Evolutionary conservation across 2,888 invertebrate genomes (phyloP), one percentile per base, ranked within the genome.

Genomic region (Temnothorax ravouxi): DNA sequence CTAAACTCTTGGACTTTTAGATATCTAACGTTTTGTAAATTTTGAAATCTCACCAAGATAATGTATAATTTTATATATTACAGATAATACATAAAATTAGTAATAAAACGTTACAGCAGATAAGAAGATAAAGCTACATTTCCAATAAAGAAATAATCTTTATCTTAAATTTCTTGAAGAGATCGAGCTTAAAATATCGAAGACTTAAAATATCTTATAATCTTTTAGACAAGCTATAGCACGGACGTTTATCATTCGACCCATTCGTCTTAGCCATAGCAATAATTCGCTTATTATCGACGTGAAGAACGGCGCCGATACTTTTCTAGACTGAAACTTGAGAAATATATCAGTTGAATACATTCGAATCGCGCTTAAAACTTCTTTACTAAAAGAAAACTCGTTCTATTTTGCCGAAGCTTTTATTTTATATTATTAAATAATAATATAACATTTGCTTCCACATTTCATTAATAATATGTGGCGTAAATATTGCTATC

Each of bases 241-340:
- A 13, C 3, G 15, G 13, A 67, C 38, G 15, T 69, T 52, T 66
- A 21, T 66, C 41, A 25, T 41, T 56, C 47, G 13, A 67, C 11
- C 25, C 41, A 29, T 66, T 71, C 54, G 15, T 69, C 44, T 66
- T 71, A 54, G 13, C 18, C 21, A 6, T 38, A 34, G 34, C n/a
- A 56, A 38, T 38, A 66, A 77, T 77, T 77, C 41, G 41, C n/a
- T 44, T 67, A 41, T 76, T 77, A 67, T 67, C 25, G 29, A 29
- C n/a, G 2, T 52, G 21, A 9, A 62, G n/a, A 47, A 61, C 38
- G 38, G 21, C 25, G 62, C 3, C 18, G 64, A 76, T 76, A 76
- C 34, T 52, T 64, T 76, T 50, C 15, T 29, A 13, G 1, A 47
- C 9, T 74, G n/a, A 25, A 66, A 50, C 38, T 52, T 18, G 52